These are phyloP conservation scores for Xyliphius kryptos DNA, from an alignment of 2,113 vertebrate species.

Conservation along the genomic window DNA sequence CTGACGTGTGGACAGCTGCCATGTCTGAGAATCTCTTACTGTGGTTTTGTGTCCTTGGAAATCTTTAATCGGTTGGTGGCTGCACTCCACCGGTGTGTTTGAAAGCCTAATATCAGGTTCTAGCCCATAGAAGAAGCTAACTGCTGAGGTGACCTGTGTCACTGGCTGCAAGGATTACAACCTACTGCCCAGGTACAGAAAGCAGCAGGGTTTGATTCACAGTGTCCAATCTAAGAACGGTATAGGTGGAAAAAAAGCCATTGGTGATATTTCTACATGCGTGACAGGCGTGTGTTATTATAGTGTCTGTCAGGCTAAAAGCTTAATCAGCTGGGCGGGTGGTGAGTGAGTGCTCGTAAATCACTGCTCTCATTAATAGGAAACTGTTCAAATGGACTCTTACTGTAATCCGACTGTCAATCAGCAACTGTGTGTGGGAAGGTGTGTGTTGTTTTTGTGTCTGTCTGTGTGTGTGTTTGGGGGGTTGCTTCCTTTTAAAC, in stretches of 20 bases:
- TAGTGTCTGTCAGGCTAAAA: constrained; percentile 7
- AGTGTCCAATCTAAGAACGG: no score
- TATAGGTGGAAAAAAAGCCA: no score
- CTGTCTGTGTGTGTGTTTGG: not conserved
- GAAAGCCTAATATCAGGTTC: no score
- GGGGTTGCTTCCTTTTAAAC: not conserved
- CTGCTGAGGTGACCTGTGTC: not conserved
- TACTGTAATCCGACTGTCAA: constrained; percentile 29
- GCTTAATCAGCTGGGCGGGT: constrained; percentile 23
- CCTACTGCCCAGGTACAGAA: no score
- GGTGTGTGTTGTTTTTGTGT: not conserved
- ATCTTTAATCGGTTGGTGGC: no score
- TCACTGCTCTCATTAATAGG: constrained; percentile 38
- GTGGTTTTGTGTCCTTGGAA: no score
- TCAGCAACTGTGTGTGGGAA: not conserved
- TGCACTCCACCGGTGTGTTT: no score
- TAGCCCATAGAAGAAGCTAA: not conserved
- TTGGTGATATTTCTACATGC: not conserved
- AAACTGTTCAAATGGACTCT: constrained; percentile 12
- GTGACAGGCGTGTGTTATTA: not conserved
- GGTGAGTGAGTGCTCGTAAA: constrained; percentile 28
- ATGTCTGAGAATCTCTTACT: no score
- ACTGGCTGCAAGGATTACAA: not conserved
- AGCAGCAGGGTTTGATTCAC: no score
- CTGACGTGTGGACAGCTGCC: no score